Evolutionary conservation across 2,797 vertebrate species (phyloP).

Genomic region (Cichlasoma orientale): DNA sequence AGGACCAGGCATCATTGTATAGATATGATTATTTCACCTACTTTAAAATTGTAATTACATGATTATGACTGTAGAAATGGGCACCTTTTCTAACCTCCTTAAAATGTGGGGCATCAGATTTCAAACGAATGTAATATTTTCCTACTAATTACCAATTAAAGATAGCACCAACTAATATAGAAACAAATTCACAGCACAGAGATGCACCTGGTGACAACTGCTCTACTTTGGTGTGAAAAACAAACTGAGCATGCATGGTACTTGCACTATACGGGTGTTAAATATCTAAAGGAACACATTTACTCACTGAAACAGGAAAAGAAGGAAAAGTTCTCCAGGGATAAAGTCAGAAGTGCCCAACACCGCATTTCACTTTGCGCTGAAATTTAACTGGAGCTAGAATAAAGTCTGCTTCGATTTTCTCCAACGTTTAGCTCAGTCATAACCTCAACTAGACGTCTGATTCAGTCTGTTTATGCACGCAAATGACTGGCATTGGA

Average conservation of each 20-base stretch:
- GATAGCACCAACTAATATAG: background rate
- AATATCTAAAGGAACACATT: background rate
- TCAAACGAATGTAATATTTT: background rate
- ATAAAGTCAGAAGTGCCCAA: background rate
- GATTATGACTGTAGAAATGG: fast-evolving
- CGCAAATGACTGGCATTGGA: constrained; percentile 40
- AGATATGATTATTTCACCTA: background rate
- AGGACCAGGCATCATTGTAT: too few species aligned
- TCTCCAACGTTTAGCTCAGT: constrained; percentile 39
- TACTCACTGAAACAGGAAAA: constrained; percentile 32
- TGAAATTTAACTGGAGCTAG: constrained; percentile 12
- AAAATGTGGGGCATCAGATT: background rate
- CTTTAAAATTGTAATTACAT: background rate
- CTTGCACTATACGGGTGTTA: background rate
- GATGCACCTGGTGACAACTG: background rate
- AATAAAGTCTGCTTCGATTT: constrained; percentile 14
- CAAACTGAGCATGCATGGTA: background rate
- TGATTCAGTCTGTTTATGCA: constrained; percentile 49
- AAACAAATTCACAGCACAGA: background rate
- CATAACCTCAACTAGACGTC: constrained; percentile 54
- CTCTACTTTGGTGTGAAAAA: background rate
- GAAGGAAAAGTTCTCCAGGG: constrained; percentile 12
- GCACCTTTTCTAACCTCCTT: background rate
- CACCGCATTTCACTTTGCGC: background rate
- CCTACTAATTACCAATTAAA: background rate